These are phyloP conservation scores for Dermatemys mawii DNA, from an alignment of 2,113 vertebrate genomes.

Conservation along the genomic window DNA sequence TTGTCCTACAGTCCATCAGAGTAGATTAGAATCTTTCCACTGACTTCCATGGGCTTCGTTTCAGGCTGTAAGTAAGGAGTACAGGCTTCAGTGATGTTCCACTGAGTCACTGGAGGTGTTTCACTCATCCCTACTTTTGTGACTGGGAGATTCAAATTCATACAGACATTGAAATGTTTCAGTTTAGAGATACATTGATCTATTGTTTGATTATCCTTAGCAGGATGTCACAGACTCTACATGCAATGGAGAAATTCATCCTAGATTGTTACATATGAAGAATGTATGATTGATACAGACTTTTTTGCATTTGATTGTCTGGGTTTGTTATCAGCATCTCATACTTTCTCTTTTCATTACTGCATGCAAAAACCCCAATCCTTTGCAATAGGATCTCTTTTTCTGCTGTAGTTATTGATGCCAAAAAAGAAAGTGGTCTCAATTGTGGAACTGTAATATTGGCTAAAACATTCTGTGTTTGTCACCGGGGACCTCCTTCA, in stretches of 20 bases:
- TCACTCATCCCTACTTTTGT: not conserved
- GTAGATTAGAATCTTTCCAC: not conserved
- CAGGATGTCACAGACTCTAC: no score
- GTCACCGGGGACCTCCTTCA: not conserved
- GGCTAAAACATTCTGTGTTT: not conserved
- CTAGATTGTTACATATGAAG: no score
- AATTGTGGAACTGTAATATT: not conserved
- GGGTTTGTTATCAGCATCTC: no score
- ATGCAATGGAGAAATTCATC: no score
- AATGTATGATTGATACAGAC: no score
- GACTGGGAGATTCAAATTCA: not conserved
- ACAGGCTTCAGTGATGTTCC: not conserved
- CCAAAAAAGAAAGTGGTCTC: not conserved
- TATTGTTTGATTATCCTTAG: not conserved
- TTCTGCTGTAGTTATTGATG: not conserved
- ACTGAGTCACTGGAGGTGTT: accelerated
- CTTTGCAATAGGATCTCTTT: not conserved
- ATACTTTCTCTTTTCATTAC: not conserved
- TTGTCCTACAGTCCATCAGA: not conserved
- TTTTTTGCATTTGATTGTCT: not conserved
- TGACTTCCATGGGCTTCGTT: not conserved
- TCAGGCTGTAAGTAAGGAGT: not conserved
- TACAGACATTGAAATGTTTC: not conserved
- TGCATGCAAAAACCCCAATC: not conserved
- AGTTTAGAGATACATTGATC: not conserved